These are phyloP conservation scores for Philaethria dido DNA, from an alignment of 2,888 invertebrate genomes.

Conservation along the genomic window DNA sequence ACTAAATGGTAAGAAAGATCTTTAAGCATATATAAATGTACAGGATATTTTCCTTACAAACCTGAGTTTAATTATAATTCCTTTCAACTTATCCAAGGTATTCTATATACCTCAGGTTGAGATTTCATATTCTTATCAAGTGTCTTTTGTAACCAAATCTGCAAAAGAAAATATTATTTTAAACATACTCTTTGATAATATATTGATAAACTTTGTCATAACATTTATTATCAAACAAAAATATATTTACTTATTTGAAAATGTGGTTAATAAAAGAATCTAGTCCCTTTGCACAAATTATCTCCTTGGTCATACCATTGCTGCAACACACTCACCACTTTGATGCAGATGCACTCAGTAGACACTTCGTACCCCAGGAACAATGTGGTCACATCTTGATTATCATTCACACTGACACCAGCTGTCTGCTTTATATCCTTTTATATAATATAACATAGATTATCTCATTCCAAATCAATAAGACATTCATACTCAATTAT, in stretches of 20 bases:
- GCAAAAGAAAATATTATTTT: background rate
- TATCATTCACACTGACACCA: constrained; percentile 49
- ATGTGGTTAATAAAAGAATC: background rate
- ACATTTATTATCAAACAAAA: background rate
- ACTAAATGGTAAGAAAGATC: background rate
- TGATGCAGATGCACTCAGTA: constrained; percentile 44
- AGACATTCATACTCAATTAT: constrained; percentile 45
- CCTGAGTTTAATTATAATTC: background rate
- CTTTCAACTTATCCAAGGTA: background rate
- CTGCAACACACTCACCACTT: constrained; percentile 52
- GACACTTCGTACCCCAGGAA: constrained; percentile 39
- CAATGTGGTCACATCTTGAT: constrained; percentile 46
- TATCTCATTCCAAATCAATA: constrained; percentile 47
- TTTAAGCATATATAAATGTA: background rate
- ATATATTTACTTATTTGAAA: background rate
- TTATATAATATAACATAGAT: constrained; percentile 44
- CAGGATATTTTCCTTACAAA: background rate
- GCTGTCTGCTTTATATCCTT: constrained; percentile 47
- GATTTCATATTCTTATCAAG: background rate
- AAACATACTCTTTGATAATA: background rate
- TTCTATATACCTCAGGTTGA: background rate
- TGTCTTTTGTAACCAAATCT: background rate
- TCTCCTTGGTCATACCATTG: constrained; percentile 48
- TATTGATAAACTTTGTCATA: background rate
- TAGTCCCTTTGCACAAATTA: constrained; percentile 35